Base-by-base conservation (phyloP, 2,113 vertebrate genomes). In the Semnopithecus entellus region DNA sequence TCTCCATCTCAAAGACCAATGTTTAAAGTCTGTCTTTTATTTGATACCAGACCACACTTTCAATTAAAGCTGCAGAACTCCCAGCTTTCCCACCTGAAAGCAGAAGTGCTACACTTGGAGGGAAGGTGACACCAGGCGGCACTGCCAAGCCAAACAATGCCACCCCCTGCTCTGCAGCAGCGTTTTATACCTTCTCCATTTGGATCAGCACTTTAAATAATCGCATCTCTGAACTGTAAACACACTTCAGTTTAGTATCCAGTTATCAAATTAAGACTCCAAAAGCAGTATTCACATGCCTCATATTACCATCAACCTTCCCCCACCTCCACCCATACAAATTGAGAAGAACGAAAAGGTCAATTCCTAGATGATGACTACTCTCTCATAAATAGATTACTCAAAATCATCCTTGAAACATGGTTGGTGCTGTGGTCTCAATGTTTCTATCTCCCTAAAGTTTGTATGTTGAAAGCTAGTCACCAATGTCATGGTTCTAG, bases 31-130 rank as follows among this genome's bases (percentile, higher is more conserved):
- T 59, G 82, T 72, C 90, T 88, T 90, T 78, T 59, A 90, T 95
- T 90, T 95, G 96, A 3, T 90, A 97, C 64, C 88, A 68, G 95
- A 90, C 81, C 90, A 88, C 2, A 4, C 87, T 96, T 97, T 94
- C 72, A 97, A 48, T 23, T 55, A 81, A 88, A 68, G 23, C 57
- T 30, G 3, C 89, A 96, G 88, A 92, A 85, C 32, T 17, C 3
- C 68, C 38, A 91, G 48, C 17, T 96, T 97, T 97, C 95, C 85
- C 95, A 98, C 84, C 96, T 94, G 80, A 92, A 96, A 96, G 72
- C 70, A 64, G 75, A 97, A 97, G 88, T 80, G 38, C 70, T 68
- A 11, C 4, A 5, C 0, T 76, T 38, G 27, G 38, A 83, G 68
- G 76, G 81, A 92, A 97, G 90, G 66, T 17, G 84, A 98, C 81